Percentiles rank a stretch among this genome's conserved stretches.
Evolutionary conservation across 2,797 vertebrate genomes (phyloP).

Genomic region (Lagorchestes hirsutus): DNA sequence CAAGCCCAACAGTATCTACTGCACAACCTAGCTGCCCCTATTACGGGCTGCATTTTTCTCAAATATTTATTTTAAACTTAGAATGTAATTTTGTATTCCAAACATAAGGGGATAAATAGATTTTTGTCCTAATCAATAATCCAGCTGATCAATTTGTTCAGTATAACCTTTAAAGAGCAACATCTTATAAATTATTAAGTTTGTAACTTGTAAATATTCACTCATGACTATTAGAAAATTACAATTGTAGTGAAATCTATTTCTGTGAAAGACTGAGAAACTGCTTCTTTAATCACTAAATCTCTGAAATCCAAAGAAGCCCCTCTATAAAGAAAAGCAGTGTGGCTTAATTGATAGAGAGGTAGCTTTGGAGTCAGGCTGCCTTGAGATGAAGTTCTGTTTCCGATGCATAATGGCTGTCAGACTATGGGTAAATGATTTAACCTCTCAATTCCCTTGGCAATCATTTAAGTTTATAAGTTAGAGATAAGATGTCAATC

Average conservation of each 20-base stretch:
- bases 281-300: constrained; percentile 67
- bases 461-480: neutral
- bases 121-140: no score
- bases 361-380: neutral
- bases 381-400: neutral
- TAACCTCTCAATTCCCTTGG: neutral
- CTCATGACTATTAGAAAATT: constrained; percentile 40
- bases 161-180: neutral
- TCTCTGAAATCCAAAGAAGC: constrained; percentile 67
- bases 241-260: constrained; percentile 61
- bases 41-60: no score
- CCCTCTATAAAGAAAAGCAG: neutral
- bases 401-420: neutral
- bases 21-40: no score
- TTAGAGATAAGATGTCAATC: neutral
- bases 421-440: neutral
- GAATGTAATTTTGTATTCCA: no score
- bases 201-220: neutral
- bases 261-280: constrained; percentile 69
- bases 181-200: neutral
- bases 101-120: no score
- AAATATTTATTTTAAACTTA: no score
- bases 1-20: no score
- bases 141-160: neutral
- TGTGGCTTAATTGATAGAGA: neutral